Conservation (phyloP, 2,113 vertebrate species). For the Myocastor coypus region DNA sequence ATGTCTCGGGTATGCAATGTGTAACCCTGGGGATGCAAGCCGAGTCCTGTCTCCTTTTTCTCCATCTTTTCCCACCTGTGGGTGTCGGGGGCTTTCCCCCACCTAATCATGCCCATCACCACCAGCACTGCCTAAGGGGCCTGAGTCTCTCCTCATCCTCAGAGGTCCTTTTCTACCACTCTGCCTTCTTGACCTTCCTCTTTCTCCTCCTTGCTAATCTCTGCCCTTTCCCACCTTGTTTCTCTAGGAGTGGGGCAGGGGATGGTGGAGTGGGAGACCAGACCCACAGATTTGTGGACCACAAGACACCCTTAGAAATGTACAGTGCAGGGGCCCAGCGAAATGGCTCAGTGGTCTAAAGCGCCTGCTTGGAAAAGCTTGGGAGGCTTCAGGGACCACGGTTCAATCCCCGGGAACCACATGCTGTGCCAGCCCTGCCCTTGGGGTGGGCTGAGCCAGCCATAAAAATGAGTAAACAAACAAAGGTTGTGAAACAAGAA, state of each 20-base stretch:
- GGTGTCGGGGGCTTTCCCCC: not conserved
- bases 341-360: too few relatives aligned
- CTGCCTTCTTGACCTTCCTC: fast-evolving
- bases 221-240: fast-evolving
- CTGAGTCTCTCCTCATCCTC: fast-evolving
- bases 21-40: fast-evolving
- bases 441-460: too few relatives aligned
- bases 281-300: not conserved
- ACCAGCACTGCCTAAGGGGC: too few relatives aligned
- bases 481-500: too few relatives aligned
- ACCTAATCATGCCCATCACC: not conserved
- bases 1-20: not conserved
- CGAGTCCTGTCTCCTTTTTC: not conserved
- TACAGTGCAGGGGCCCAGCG: fast-evolving
- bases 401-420: too few relatives aligned
- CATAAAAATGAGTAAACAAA: too few relatives aligned
- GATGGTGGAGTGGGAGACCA: fast-evolving
- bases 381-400: too few relatives aligned
- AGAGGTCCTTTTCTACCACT: not conserved
- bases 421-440: too few relatives aligned
- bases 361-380: too few relatives aligned
- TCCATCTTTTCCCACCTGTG: fast-evolving
- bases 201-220: not conserved
- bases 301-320: fast-evolving
- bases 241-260: not conserved